Evolutionary conservation across 2,888 invertebrate genomes (phyloP), one percentile per base, ranked within the genome.

Genomic region (Heteromurus nitidus): DNA sequence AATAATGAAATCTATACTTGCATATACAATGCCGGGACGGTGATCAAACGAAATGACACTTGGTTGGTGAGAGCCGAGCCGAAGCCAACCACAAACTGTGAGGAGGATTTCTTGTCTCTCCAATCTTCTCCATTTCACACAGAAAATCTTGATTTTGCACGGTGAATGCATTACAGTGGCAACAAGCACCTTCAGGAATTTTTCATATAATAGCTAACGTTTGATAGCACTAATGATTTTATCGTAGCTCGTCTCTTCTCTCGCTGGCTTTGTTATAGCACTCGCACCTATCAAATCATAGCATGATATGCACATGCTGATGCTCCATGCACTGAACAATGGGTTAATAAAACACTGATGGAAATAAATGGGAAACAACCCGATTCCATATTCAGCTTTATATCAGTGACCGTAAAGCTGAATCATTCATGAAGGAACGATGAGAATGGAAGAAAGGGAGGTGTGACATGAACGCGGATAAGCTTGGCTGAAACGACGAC

Each of bases 401-500:
- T 58, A 55, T 20, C 58, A 26, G 26, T 31, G 53, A 53, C 73
- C 58, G 47, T 73, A 47, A 70, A 53, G 36, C 53, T 62, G 69
- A 69, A 60, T 77, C 69, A 53, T 77, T 77, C 62, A 77, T 77
- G 77, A 68, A 11, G 11, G 31, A 68, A 69, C 24, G 67, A 58
- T n/a, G 26, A 67, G 53, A 36, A 36, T 13, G 36, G 36, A 36
- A 13, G 36, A 36, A 36, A 13, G 13, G 36, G 36, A 36, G 36
- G 36, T 11, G 13, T 13, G 42, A 42, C 42, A 42, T 42, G 42
- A 13, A 36, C 36, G 5, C 5, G 36, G 36, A 16, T 50, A 36
- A n/a, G 30, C 50, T 50, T n/a, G 60, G 42, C 31, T 70, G 42
- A 18, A 42, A 58, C 42, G 42, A 70, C 58, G 53, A 9, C 44